Evolutionary conservation across 2,113 vertebrate genomes (phyloP).

Genomic region (Triplophysa rosa): DNA sequence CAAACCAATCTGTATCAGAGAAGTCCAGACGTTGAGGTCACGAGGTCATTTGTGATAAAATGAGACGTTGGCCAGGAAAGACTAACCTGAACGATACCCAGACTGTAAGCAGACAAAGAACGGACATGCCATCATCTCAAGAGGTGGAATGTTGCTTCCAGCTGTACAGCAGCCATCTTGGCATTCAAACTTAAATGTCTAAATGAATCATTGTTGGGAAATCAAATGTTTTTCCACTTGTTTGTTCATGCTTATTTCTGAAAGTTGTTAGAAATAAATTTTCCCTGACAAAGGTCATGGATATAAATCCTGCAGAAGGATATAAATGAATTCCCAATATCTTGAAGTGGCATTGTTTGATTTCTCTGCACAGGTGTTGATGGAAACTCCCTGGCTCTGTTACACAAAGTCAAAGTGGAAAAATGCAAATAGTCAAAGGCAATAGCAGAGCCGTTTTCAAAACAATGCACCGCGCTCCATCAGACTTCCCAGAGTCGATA

Average conservation of each 20-base stretch:
- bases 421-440: constrained; percentile 66
- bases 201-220: constrained; percentile 28
- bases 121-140: constrained; percentile 38
- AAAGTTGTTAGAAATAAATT: constrained; percentile 4
- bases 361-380: constrained; percentile 56
- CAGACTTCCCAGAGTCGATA: constrained; percentile 67
- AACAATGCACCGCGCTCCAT: constrained; percentile 69
- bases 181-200: constrained; percentile 27
- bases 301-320: constrained; percentile 41
- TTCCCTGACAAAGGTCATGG: no score
- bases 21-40: constrained; percentile 51
- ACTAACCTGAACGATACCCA: constrained; percentile 44
- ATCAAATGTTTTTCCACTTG: constrained; percentile 7
- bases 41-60: constrained; percentile 34
- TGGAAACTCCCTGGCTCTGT: constrained; percentile 59
- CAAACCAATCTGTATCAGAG: constrained; percentile 46
- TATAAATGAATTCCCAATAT: constrained; percentile 60
- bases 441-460: constrained; percentile 57
- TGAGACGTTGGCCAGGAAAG: constrained; percentile 36
- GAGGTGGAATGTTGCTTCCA: constrained; percentile 12
- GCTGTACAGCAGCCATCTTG: constrained; percentile 38
- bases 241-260: constrained; percentile 32
- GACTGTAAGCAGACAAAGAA: constrained; percentile 46
- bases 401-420: constrained; percentile 52
- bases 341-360: constrained; percentile 67